phyloP scores from a whole-genome alignment of 2,113 vertebrate species.

The Hippocampus zosterae region DNA sequence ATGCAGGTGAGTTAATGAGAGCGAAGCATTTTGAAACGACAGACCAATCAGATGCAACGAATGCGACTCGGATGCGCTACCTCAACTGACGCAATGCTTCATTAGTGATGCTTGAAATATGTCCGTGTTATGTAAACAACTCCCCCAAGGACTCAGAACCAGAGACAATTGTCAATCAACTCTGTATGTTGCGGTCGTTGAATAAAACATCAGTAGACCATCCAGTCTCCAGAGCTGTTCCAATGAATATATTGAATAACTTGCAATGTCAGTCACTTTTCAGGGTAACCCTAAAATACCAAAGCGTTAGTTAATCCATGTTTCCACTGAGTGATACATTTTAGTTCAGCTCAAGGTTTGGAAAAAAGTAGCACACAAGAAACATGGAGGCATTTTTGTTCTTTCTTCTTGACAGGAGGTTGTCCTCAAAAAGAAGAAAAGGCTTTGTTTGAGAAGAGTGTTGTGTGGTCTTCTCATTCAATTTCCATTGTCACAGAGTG shows the following conservation, averaged over 20 bases:
- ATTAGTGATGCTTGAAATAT: conserved; percentile 4
- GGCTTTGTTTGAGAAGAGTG: not conserved
- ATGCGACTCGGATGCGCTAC: not conserved
- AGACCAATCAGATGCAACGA: conserved; percentile 4
- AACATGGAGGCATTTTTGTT: not conserved
- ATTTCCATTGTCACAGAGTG: not conserved
- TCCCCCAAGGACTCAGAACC: not conserved
- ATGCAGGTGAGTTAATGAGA: not conserved
- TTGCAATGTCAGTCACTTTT: not conserved
- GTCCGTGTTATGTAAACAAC: not conserved
- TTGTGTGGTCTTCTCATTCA: not conserved
- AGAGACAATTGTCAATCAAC: conserved; percentile 1
- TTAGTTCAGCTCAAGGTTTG: not conserved
- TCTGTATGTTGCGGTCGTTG: not conserved
- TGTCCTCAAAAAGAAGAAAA: not conserved
- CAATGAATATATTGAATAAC: not conserved
- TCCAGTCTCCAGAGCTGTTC: not conserved
- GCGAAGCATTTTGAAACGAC: not conserved
- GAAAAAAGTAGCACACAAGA: not conserved
- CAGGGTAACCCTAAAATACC: not conserved
- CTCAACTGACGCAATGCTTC: not conserved
- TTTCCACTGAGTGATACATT: not conserved
- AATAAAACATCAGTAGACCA: conserved; percentile 3
- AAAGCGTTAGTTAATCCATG: not conserved
- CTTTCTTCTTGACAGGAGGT: not conserved